phyloP scores from a whole-genome alignment of 2,797 vertebrate species.

The Oreortyx pictus region DNA sequence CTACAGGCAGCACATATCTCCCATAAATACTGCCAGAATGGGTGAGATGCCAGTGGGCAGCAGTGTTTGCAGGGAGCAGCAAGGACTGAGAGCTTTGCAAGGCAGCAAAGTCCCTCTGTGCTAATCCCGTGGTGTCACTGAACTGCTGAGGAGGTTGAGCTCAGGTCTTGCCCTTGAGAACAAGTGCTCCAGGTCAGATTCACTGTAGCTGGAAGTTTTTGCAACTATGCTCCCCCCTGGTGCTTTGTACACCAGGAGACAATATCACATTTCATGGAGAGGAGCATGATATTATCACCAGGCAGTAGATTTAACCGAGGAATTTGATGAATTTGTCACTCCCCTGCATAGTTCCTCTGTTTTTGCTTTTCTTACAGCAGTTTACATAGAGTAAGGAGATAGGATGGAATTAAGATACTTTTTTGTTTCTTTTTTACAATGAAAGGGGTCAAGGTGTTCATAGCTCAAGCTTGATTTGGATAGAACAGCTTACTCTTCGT shows the following conservation, averaged over 20 bases:
- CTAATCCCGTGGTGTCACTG: constrained; percentile 58
- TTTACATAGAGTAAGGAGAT: constrained; percentile 4
- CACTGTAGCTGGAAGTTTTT: constrained; percentile 50
- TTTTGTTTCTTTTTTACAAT: neutral
- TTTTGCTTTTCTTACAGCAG: constrained; percentile 42
- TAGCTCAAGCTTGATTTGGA: neutral
- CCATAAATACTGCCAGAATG: neutral
- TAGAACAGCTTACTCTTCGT: neutral
- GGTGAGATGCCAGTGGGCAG: neutral
- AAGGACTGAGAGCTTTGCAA: rapidly evolving
- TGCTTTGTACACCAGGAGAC: constrained; percentile 22
- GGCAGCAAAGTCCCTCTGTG: neutral
- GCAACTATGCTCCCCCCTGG: constrained; percentile 14
- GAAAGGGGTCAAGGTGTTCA: neutral
- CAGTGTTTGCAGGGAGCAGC: neutral
- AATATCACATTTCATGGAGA: constrained; percentile 34
- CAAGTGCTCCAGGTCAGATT: constrained; percentile 55
- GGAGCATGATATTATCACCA: neutral
- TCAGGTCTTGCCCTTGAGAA: constrained; percentile 34
- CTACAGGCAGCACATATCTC: neutral
- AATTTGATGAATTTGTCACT: constrained; percentile 53
- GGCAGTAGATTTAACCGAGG: constrained; percentile 21
- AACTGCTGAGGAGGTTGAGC: constrained; percentile 36
- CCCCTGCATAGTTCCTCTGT: neutral
- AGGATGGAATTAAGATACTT: neutral